A percentile compares a stretch with the other conserved stretches of the same genome.
Evolutionary conservation across 2,888 invertebrate species (phyloP).

Genomic region (Tachystola acroxantha): DNA sequence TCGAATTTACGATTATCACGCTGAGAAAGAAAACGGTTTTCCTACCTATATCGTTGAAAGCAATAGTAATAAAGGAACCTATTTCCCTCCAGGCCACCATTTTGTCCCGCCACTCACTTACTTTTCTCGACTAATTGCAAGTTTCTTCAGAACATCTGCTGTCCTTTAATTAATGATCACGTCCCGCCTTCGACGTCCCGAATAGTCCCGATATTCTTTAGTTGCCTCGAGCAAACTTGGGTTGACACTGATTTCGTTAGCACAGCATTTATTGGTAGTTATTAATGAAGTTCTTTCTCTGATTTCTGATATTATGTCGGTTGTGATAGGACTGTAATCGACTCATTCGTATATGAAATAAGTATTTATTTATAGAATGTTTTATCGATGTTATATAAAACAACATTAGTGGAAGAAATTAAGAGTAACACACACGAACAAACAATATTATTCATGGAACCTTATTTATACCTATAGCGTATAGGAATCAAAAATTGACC

Average conservation of each 20-base stretch:
- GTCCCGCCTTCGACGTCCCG: constrained; percentile 27
- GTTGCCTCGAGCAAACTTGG: constrained; percentile 4
- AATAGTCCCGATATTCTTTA: constrained; percentile 9
- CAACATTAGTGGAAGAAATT: too few species aligned
- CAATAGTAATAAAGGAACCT: constrained; percentile 35
- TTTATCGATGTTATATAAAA: too few species aligned
- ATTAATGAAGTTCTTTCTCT: too few species aligned
- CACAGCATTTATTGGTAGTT: background rate
- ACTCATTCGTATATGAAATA: too few species aligned
- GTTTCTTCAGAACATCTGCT: constrained; percentile 58
- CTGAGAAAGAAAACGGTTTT: background rate
- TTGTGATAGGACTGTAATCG: constrained; percentile 5
- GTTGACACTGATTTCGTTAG: constrained; percentile 26
- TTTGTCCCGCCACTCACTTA: constrained; percentile 29
- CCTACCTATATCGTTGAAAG: constrained; percentile 5
- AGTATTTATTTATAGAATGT: too few species aligned
- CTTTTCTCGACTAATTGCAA: constrained; percentile 46
- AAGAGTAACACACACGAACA: too few species aligned
- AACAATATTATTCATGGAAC: too few species aligned
- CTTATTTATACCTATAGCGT: too few species aligned
- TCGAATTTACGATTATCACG: background rate
- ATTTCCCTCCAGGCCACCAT: constrained; percentile 31
- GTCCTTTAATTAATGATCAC: constrained; percentile 61
- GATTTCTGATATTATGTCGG: constrained; percentile 3
- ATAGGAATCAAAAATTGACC: too few species aligned